These are phyloP conservation scores for Brotogeris chrysoptera DNA, from an alignment of 2,797 vertebrate species.

Conservation along the genomic window DNA sequence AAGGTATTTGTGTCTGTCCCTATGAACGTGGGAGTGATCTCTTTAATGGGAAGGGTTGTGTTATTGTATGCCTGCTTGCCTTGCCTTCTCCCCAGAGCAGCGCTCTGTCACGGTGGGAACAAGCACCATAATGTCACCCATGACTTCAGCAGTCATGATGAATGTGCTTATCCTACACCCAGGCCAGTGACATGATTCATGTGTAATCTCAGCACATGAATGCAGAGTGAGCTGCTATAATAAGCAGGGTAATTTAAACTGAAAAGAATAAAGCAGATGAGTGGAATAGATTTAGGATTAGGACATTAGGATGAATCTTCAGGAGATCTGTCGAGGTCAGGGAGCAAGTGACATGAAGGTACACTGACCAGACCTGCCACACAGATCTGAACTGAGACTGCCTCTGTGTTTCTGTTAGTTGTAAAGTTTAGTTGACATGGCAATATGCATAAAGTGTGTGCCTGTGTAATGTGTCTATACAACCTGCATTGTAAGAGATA, in stretches of 20 bases:
- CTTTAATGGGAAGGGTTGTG: neutral
- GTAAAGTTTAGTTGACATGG: neutral
- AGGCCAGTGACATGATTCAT: no score
- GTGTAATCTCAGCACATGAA: neutral
- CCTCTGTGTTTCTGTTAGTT: neutral
- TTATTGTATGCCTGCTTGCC: neutral
- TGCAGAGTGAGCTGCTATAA: neutral
- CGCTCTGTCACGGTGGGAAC: accelerated
- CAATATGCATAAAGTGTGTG: neutral
- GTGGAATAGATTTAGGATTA: neutral
- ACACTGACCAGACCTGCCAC: neutral
- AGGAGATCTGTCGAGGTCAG: neutral
- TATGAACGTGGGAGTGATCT: accelerated
- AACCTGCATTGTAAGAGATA: neutral
- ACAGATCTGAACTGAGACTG: neutral
- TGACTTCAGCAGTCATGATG: neutral
- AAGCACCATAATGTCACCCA: accelerated
- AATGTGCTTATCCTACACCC: neutral
- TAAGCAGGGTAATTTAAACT: neutral
- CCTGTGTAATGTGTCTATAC: accelerated
- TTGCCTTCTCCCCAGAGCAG: neutral
- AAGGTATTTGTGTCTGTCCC: neutral
- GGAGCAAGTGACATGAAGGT: neutral
- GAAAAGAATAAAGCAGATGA: accelerated
- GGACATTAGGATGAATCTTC: neutral